Evolutionary conservation across 2,113 vertebrate genomes (phyloP).

Genomic region (Rhabdornis inornatus): DNA sequence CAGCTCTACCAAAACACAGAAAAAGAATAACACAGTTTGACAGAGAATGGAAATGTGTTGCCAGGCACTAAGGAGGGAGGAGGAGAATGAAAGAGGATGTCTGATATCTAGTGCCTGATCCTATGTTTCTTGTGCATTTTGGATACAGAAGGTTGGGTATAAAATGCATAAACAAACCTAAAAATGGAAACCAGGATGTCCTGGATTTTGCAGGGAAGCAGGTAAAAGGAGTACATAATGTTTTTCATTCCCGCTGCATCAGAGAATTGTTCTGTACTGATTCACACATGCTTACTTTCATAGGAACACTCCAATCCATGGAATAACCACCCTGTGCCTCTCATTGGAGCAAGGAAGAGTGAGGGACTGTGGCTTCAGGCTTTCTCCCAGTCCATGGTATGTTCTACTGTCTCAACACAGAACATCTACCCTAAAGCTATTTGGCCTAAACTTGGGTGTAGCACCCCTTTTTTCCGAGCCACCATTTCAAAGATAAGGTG

Average conservation of each 20-base stretch:
- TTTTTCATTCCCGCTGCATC: background rate
- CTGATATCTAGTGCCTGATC: background rate
- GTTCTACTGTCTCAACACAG: background rate
- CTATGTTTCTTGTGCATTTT: background rate
- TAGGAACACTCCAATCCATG: background rate
- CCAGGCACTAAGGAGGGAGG: background rate
- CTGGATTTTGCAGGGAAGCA: background rate
- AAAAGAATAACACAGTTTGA: background rate
- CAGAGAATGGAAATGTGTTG: background rate
- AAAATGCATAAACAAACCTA: background rate
- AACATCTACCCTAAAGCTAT: background rate
- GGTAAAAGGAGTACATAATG: background rate
- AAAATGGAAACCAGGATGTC: background rate
- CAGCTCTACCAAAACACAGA: background rate
- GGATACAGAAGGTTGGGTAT: background rate
- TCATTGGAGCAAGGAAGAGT: background rate
- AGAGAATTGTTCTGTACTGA: background rate
- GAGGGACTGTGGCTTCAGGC: background rate
- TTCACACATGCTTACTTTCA: background rate
- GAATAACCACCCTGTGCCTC: background rate
- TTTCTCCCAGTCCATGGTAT: background rate
- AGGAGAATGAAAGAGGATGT: background rate
- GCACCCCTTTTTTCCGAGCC: background rate
- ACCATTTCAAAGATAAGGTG: background rate
- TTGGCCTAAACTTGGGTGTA: background rate